Evolutionary conservation across 2,888 invertebrate species (phyloP).

Genomic region (Sphaerophoria rueppellii): DNA sequence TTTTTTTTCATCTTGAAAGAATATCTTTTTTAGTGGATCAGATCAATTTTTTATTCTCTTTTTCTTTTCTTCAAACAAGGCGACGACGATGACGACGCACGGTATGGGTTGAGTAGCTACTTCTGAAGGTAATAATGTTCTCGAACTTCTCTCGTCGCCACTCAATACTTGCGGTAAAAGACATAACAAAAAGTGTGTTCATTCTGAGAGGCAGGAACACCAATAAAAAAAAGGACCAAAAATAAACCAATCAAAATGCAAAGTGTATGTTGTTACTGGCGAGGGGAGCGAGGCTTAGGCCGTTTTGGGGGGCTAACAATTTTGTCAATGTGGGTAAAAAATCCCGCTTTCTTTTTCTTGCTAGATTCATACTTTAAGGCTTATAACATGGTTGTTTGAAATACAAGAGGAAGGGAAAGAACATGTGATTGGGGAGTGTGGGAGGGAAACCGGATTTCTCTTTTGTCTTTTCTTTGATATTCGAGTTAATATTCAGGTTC

Average conservation of each 20-base stretch:
- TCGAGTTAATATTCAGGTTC: slow-evolving; percentile 9
- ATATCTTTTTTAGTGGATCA: slow-evolving; percentile 60
- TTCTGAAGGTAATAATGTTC: slow-evolving; percentile 27
- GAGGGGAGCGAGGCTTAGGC: neutral
- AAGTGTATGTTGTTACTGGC: slow-evolving; percentile 44
- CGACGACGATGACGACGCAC: neutral
- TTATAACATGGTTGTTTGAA: slow-evolving; percentile 46
- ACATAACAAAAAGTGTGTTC: slow-evolving; percentile 8
- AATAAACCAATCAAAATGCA: slow-evolving; percentile 59
- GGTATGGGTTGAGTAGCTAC: neutral
- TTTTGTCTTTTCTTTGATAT: slow-evolving; percentile 63
- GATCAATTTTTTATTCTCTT: slow-evolving; percentile 53
- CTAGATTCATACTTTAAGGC: neutral
- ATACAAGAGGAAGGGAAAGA: slow-evolving; percentile 16
- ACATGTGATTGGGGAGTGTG: slow-evolving; percentile 11
- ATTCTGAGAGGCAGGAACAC: neutral
- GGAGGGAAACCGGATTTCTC: slow-evolving; percentile 65
- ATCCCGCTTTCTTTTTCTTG: slow-evolving; percentile 14
- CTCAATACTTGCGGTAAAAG: slow-evolving; percentile 66
- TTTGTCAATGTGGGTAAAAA: slow-evolving; percentile 67
- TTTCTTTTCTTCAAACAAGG: slow-evolving; percentile 29
- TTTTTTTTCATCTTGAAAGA: neutral
- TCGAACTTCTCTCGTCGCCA: slow-evolving; percentile 54
- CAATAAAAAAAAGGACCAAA: slow-evolving; percentile 49
- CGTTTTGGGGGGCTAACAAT: slow-evolving; percentile 43